Percentiles rank a stretch among this genome's conserved stretches.
Conservation (phyloP, 2,797 vertebrate genomes). For the Knipowitschia caucasica region DNA sequence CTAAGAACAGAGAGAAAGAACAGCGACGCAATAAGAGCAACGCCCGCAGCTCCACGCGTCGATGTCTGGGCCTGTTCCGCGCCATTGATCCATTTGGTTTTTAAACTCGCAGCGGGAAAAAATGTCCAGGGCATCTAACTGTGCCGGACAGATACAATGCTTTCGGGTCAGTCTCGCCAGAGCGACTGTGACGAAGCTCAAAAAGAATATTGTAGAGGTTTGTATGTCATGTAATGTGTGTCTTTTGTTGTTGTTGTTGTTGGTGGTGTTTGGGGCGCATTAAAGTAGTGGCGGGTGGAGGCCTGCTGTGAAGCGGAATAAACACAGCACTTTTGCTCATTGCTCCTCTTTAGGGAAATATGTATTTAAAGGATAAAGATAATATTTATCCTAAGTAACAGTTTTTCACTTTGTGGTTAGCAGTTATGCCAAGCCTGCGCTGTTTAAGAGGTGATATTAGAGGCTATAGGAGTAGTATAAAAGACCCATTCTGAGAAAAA, state of each 20-base stretch:
- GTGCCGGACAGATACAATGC: not conserved
- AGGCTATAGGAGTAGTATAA: slow-evolving; percentile 9
- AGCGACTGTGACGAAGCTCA: slow-evolving; percentile 1
- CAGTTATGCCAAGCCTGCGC: slow-evolving; percentile 20
- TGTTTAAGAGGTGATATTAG: slow-evolving; percentile 23
- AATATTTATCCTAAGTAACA: slow-evolving; percentile 33
- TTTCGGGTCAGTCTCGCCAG: slow-evolving; percentile 11
- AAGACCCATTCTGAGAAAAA: slow-evolving; percentile 3
- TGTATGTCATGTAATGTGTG: not conserved
- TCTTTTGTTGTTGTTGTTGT: too few relatives aligned
- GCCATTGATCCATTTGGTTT: slow-evolving; percentile 31
- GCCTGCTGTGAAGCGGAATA: slow-evolving; percentile 16
- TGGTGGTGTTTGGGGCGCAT: slow-evolving; percentile 16
- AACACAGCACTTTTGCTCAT: slow-evolving; percentile 24
- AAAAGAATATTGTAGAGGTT: not conserved
- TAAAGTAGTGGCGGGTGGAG: slow-evolving; percentile 1
- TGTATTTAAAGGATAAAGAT: slow-evolving; percentile 35
- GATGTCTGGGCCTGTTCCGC: slow-evolving; percentile 24
- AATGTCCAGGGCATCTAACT: slow-evolving; percentile 12
- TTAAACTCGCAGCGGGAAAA: slow-evolving; percentile 29
- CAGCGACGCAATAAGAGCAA: slow-evolving; percentile 30
- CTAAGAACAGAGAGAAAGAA: slow-evolving; percentile 30
- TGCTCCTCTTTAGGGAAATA: slow-evolving; percentile 21
- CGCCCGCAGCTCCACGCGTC: slow-evolving; percentile 23
- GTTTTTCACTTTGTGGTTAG: slow-evolving; percentile 13